Conservation (phyloP, 2,797 vertebrate genomes). For the Parotocinclus haroldoi region DNA sequence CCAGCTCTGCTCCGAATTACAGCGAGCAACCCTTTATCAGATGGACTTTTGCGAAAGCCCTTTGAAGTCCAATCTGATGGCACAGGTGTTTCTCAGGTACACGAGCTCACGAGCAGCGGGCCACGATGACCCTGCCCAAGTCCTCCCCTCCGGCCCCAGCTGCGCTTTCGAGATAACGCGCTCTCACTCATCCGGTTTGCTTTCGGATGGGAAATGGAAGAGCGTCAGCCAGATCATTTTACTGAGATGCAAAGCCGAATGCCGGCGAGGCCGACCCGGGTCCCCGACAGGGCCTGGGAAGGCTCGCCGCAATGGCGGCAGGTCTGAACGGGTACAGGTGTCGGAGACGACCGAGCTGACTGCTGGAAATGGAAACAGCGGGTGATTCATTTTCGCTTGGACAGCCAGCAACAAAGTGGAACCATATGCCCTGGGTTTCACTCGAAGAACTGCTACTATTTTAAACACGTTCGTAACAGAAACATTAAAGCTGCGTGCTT, state of each 20-base stretch:
- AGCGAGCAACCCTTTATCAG: constrained; percentile 32
- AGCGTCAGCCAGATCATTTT: constrained; percentile 5
- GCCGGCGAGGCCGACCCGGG: not conserved
- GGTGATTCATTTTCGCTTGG: constrained; percentile 15
- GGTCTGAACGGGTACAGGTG: constrained; percentile 20
- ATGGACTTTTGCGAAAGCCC: constrained; percentile 32
- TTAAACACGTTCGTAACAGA: not conserved
- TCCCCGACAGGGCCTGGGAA: not conserved
- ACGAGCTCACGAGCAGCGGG: constrained; percentile 17
- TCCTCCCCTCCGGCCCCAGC: constrained; percentile 37
- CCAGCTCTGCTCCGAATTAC: constrained; percentile 17
- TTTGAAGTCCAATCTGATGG: constrained; percentile 33
- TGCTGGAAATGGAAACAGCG: constrained; percentile 4
- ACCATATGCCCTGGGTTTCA: constrained; percentile 4
- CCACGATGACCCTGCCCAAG: constrained; percentile 22
- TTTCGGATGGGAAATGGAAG: constrained; percentile 33
- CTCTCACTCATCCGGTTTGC: constrained; percentile 11
- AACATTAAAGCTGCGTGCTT: too few species aligned
- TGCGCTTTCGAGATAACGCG: constrained; percentile 39
- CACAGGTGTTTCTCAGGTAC: constrained; percentile 41
- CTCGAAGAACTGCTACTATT: not conserved
- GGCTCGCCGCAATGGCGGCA: constrained; percentile 7
- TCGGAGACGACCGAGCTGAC: constrained; percentile 13
- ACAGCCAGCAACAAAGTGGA: constrained; percentile 20
- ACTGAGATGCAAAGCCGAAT: constrained; percentile 32